Evolutionary conservation across 2,888 invertebrate species (phyloP).

Genomic region (Anorthoa munda): DNA sequence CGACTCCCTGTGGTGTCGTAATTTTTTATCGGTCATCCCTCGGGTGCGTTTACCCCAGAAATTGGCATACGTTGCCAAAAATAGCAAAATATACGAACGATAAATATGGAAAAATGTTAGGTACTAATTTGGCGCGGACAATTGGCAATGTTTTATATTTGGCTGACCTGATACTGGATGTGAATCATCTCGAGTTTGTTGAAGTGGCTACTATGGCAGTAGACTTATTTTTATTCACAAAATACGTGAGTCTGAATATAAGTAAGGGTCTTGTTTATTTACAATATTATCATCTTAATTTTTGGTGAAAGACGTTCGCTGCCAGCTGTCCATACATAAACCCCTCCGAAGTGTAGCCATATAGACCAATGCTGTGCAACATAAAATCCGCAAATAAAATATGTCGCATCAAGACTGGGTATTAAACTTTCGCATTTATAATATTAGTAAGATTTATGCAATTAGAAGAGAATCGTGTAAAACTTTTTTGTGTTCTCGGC

Average conservation of each 20-base stretch:
- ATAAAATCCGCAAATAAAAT: too few species aligned
- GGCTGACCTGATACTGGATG: slow-evolving; percentile 1
- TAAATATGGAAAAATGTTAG: slow-evolving; percentile 45
- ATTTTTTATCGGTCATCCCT: slow-evolving; percentile 80
- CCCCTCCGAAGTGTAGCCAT: too few species aligned
- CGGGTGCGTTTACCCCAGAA: slow-evolving; percentile 75
- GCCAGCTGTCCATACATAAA: too few species aligned
- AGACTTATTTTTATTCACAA: background rate
- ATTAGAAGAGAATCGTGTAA: too few species aligned
- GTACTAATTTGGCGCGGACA: slow-evolving; percentile 48
- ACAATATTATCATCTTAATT: too few species aligned
- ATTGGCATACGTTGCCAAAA: slow-evolving; percentile 68
- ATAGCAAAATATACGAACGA: slow-evolving; percentile 50
- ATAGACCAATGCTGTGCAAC: too few species aligned
- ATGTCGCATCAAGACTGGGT: too few species aligned
- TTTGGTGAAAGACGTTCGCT: too few species aligned
- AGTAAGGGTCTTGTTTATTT: background rate
- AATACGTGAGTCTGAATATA: background rate
- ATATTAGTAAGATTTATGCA: too few species aligned
- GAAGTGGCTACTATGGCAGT: background rate
- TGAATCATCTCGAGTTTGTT: slow-evolving; percentile 16
- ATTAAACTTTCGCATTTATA: too few species aligned
- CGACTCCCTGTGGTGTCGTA: slow-evolving; percentile 74
- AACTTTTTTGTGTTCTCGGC: too few species aligned
- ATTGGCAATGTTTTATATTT: slow-evolving; percentile 43